Evolutionary conservation across 2,888 invertebrate species (phyloP).

Genomic region (Eretmocerus hayati): DNA sequence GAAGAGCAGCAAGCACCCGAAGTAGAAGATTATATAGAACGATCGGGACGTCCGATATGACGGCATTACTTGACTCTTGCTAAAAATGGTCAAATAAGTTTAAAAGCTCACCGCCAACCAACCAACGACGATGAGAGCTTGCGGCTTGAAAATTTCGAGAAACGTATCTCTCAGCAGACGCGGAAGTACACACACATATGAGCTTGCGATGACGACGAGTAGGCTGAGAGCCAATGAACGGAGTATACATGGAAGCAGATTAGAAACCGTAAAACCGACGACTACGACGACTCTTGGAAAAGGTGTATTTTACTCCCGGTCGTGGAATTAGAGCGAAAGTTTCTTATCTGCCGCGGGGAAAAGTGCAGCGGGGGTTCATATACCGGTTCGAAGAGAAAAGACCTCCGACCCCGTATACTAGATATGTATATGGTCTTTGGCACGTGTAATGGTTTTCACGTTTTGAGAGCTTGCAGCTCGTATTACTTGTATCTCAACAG

Average conservation of each 20-base stretch:
- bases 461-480: too few relatives aligned
- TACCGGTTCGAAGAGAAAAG: too few relatives aligned
- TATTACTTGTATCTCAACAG: slow-evolving; percentile 28
- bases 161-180: background rate
- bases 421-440: too few relatives aligned
- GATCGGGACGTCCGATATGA: too few relatives aligned
- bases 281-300: too few relatives aligned
- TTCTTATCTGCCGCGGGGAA: slow-evolving; percentile 6
- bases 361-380: too few relatives aligned
- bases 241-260: slow-evolving; percentile 23
- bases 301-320: slow-evolving; percentile 8
- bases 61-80: slow-evolving; percentile 5
- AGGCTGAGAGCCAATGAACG: slow-evolving; percentile 9
- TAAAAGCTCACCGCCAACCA: background rate
- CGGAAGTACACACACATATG: too few relatives aligned
- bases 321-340: slow-evolving; percentile 18
- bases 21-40: too few relatives aligned
- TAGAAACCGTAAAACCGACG: slow-evolving; percentile 20
- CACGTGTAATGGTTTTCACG: too few relatives aligned
- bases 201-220: background rate
- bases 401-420: too few relatives aligned
- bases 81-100: slow-evolving; percentile 14
- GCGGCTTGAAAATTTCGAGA: too few relatives aligned
- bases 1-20: too few relatives aligned
- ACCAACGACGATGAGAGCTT: background rate